Evolutionary conservation across 2,113 vertebrate genomes (phyloP).

Genomic region (Cepphus grylle): DNA sequence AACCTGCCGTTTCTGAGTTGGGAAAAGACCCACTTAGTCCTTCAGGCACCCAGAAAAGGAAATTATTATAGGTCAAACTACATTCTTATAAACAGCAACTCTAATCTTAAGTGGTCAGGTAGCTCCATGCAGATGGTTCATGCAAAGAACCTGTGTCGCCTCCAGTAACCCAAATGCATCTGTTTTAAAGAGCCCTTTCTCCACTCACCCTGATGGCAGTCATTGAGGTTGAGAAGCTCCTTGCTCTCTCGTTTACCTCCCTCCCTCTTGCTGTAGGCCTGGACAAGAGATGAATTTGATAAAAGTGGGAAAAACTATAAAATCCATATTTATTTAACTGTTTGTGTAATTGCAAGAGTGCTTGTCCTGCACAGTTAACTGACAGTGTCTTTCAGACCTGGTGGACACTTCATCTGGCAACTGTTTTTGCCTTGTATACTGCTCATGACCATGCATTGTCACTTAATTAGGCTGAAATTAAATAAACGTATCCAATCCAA

Average conservation of each 20-base stretch:
- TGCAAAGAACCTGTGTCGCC: not conserved
- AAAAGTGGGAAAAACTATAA: not conserved
- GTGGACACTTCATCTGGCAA: not conserved
- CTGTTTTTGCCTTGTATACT: not conserved
- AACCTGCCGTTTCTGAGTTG: not conserved
- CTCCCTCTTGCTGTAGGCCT: not conserved
- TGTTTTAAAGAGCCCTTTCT: not conserved
- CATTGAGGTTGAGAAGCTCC: not conserved
- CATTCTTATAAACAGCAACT: not conserved
- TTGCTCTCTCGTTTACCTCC: not conserved
- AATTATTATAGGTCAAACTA: not conserved
- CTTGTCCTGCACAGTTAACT: not conserved
- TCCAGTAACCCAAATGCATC: not conserved
- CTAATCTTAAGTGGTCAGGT: not conserved
- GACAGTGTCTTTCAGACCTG: not conserved
- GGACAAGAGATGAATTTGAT: not conserved
- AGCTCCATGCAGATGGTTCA: not conserved
- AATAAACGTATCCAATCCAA: not conserved
- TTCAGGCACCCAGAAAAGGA: not conserved
- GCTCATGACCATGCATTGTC: not conserved
- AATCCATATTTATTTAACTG: not conserved
- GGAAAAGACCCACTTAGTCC: not conserved
- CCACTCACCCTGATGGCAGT: not conserved
- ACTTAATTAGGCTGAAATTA: slow-evolving; percentile 39
- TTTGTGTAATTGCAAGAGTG: not conserved